phyloP scores from a whole-genome alignment of 2,113 vertebrate genomes.

The Istiophorus platypterus region DNA sequence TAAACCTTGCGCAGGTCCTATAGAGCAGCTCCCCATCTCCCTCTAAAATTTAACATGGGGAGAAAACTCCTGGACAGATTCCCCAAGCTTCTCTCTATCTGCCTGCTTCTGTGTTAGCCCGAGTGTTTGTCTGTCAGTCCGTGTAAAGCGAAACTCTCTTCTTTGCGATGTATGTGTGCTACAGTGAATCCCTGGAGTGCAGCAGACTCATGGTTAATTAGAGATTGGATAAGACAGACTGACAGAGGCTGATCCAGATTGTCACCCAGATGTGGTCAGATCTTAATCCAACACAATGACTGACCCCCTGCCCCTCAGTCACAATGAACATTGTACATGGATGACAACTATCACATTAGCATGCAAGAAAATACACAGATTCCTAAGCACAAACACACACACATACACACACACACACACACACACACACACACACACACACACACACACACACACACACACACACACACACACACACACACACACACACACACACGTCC shows the following conservation, averaged over 20 bases:
- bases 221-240: slow-evolving; percentile 39
- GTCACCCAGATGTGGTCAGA: slow-evolving; percentile 64
- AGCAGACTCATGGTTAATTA: slow-evolving; percentile 64
- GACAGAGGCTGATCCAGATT: slow-evolving; percentile 47
- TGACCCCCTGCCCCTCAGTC: slow-evolving; percentile 12
- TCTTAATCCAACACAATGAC: slow-evolving; percentile 39
- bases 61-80: slow-evolving; percentile 41
- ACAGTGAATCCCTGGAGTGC: slow-evolving; percentile 31
- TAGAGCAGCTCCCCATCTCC: slow-evolving; percentile 41
- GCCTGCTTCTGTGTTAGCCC: slow-evolving; percentile 20
- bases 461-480: slow-evolving; percentile 1
- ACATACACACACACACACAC: neutral
- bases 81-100: slow-evolving; percentile 27
- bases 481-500: slow-evolving; percentile 6
- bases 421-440: neutral
- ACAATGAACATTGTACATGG: slow-evolving; percentile 24
- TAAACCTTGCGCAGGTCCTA: slow-evolving; percentile 45
- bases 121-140: slow-evolving; percentile 17
- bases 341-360: slow-evolving; percentile 25
- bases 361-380: slow-evolving; percentile 16
- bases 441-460: slow-evolving; percentile 4
- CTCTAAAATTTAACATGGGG: slow-evolving; percentile 39
- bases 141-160: slow-evolving; percentile 1
- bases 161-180: slow-evolving; percentile 17
- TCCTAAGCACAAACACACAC: slow-evolving; percentile 10